Base-by-base conservation (phyloP, 1,140 invertebrate genomes). In the Anoplophora glabripennis region DNA sequence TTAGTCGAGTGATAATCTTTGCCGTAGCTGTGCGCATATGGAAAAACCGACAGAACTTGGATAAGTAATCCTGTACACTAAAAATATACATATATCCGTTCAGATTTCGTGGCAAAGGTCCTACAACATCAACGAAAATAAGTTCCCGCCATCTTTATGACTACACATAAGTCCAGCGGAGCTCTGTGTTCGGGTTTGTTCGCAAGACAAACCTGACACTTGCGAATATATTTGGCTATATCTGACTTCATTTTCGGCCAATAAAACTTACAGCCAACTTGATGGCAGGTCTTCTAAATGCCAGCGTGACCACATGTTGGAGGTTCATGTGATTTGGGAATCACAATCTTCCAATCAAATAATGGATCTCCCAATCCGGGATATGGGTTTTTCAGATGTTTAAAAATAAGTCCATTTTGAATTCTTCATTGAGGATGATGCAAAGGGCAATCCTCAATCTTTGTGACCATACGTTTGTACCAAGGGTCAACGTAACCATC, bases 11-110 rank as follows among this genome's bases (percentile, higher is more conserved):
- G n/a, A n/a, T n/a, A n/a, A n/a, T n/a, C n/a, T n/a, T n/a, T n/a
- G n/a, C n/a, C n/a, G n/a, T n/a, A n/a, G n/a, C n/a, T n/a, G n/a
- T n/a, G n/a, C n/a, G n/a, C n/a, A n/a, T n/a, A n/a, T n/a, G n/a
- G n/a, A n/a, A n/a, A n/a, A n/a, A n/a, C n/a, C 2, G 21, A 3
- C 3, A 11, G 47, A 56, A 76, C 48, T 73, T 72, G 2, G 65
- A n/a, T n/a, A n/a, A 72, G 46, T 75, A 72, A 15, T 66, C 77
- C 74, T 10, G 68, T 61, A 0, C 1, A 76, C 70, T n/a, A 1
- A 77, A 38, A 2, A 76, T 46, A 54, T 70, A 75, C 14, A 52
- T 45, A 49, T 72, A 60, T 18, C n/a, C n/a, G n/a, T n/a, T 18
- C 15, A 47, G 52, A 12, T 66, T 71, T 1, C 38, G 41, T 1